These are phyloP conservation scores for Atrichornis clamosus DNA, from an alignment of 2,113 vertebrate genomes.

Conservation along the genomic window DNA sequence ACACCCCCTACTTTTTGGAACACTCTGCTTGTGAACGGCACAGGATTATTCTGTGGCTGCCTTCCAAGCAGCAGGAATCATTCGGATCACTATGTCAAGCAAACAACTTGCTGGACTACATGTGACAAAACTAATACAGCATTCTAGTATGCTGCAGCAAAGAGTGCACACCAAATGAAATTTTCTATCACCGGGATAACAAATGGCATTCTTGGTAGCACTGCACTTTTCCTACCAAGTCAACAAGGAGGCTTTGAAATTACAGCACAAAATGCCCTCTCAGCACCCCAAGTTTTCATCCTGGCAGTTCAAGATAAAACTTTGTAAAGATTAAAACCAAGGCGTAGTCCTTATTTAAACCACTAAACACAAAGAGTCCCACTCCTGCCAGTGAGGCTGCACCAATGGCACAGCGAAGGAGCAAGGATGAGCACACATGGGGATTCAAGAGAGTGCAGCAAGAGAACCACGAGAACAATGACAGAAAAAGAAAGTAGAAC, in stretches of 20 bases:
- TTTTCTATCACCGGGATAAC: neutral
- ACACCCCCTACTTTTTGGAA: neutral
- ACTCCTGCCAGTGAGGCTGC: neutral
- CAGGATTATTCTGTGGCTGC: neutral
- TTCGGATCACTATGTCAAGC: neutral
- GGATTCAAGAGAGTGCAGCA: neutral
- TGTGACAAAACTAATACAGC: neutral
- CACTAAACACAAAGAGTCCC: neutral
- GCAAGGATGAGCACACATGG: neutral
- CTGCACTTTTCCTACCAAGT: neutral
- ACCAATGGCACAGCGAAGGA: neutral
- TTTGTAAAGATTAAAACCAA: neutral
- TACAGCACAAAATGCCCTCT: neutral
- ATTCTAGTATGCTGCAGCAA: neutral
- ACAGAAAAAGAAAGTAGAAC: slow-evolving; percentile 11
- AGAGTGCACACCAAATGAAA: accelerated
- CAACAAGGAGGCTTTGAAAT: neutral
- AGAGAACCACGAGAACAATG: neutral
- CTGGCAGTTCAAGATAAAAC: neutral
- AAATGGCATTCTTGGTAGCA: neutral
- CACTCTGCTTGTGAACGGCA: neutral
- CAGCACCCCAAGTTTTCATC: neutral
- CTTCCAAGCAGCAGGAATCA: neutral
- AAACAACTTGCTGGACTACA: neutral
- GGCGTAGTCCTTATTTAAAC: neutral